Base-by-base conservation (phyloP, 1,140 invertebrate species). In the Andricus grossulariae region DNA sequence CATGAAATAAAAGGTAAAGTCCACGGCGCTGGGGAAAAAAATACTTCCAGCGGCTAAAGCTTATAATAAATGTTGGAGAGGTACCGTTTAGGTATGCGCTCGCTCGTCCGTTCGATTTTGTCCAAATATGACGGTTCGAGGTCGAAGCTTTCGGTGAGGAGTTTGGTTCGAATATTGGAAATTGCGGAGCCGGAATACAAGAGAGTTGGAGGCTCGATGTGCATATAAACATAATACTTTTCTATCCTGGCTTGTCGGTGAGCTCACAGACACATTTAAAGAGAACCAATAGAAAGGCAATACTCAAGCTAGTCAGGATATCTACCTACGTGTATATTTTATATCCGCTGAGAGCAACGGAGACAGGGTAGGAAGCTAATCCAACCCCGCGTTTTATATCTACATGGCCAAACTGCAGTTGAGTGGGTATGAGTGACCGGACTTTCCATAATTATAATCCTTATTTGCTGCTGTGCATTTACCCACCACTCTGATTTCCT, bases 11-110 rank as follows among this genome's bases (percentile, higher is more conserved):
- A 75, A 75, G 73, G 73, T 49, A 25, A 66, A 51, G 73, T 72
- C 60, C 82, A 72, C 57, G 80, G 73, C 71, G 75, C 57, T 60
- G 72, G 19, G 72, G 45, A 52, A 54, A 52, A 79, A 84, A 83
- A 82, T 80, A 82, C 78, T 85, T 82, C 74, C 78, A 78, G 75
- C 50, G 72, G 82, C 81, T 85, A 86, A 87, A 87, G 88, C 86
- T 87, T 88, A 89, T 89, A 87, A 89, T 88, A 87, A 87, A 88
- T 87, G 86, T 86, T 86, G 82, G 80, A 86, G 85, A 82, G 85
- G 78, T 82, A 73, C 77, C 83, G 81, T 86, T 86, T 86, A 86
- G 83, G 80, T 82, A 80, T 79, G 75, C 76, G 80, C 78, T 84
- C 83, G 79, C 77, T 82, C 77, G 81, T 78, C 82, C 80, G 80